Conservation (phyloP, 1,140 invertebrate genomes). For the Daktulosphaira vitifoliae region DNA sequence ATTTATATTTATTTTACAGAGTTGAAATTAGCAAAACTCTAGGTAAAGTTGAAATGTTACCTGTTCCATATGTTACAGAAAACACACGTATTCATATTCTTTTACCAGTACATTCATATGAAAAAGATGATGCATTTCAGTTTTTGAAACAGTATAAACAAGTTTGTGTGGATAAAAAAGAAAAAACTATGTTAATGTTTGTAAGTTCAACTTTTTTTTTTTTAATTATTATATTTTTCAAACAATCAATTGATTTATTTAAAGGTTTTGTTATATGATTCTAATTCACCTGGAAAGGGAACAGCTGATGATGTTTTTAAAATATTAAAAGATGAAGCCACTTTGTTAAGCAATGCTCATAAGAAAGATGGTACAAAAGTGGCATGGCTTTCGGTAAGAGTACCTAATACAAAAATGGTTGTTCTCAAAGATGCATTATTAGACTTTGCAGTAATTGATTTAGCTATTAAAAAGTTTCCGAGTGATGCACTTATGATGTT, state of each 20-base stretch:
- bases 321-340: constrained; percentile 54
- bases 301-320: constrained; percentile 53
- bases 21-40: constrained; percentile 67
- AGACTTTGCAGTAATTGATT: constrained; percentile 61
- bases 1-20: constrained; percentile 41
- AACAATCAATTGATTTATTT: background rate
- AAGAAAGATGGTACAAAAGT: constrained; percentile 59
- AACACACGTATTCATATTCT: constrained; percentile 68
- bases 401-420: constrained; percentile 44
- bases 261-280: constrained; percentile 53
- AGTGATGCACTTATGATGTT: constrained; percentile 60
- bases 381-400: constrained; percentile 58
- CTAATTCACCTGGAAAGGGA: constrained; percentile 54
- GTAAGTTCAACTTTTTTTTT: no score
- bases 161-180: constrained; percentile 61
- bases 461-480: constrained; percentile 59
- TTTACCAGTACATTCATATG: constrained; percentile 52
- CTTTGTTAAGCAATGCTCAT: constrained; percentile 56
- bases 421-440: constrained; percentile 45
- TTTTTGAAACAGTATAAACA: constrained; percentile 65
- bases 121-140: constrained; percentile 47
- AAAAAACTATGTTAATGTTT: constrained; percentile 66
- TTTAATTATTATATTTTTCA: background rate
- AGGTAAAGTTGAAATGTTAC: constrained; percentile 72
- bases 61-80: constrained; percentile 86